These are phyloP conservation scores for Plumapathes pennacea DNA, from an alignment of 92 coral and sea anemone genomes.

Conservation along the genomic window DNA sequence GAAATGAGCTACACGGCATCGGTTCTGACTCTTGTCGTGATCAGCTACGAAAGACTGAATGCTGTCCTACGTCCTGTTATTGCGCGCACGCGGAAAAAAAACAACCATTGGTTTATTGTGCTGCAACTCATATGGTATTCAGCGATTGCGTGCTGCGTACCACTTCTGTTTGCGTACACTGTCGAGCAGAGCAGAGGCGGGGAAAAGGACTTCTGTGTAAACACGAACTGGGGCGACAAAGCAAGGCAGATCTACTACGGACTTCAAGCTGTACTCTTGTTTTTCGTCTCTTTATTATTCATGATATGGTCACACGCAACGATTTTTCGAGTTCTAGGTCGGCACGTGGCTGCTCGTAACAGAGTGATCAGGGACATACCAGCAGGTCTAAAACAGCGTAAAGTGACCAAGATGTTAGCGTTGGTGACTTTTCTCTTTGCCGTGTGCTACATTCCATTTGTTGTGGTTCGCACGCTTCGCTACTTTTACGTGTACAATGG, in stretches of 20 bases:
- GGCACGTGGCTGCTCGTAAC: slow-evolving; percentile 30
- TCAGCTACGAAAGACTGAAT: slow-evolving; percentile 66
- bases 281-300: slow-evolving; percentile 56
- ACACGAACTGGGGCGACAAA: slow-evolving; percentile 64
- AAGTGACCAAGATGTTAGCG: slow-evolving; percentile 74
- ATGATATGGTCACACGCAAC: slow-evolving; percentile 72
- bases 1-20: slow-evolving; percentile 79
- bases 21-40: slow-evolving; percentile 64
- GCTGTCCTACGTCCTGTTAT: slow-evolving; percentile 75
- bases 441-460: slow-evolving; percentile 69
- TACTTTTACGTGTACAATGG: slow-evolving; percentile 66
- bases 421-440: slow-evolving; percentile 68
- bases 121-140: slow-evolving; percentile 57
- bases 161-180: slow-evolving; percentile 77
- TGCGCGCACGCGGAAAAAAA: slow-evolving; percentile 51
- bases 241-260: slow-evolving; percentile 85
- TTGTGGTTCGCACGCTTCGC: slow-evolving; percentile 52
- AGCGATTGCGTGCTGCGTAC: slow-evolving; percentile 56
- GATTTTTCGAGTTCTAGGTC: slow-evolving; percentile 51
- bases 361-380: slow-evolving; percentile 5
- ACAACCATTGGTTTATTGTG: slow-evolving; percentile 32
- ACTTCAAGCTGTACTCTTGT: slow-evolving; percentile 67
- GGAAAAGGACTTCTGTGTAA: slow-evolving; percentile 55
- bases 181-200: slow-evolving; percentile 24
- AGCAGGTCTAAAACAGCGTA: slow-evolving; percentile 36